Evolutionary conservation across 1,140 invertebrate genomes (phyloP).

Genomic region (Apolygus lucorum): DNA sequence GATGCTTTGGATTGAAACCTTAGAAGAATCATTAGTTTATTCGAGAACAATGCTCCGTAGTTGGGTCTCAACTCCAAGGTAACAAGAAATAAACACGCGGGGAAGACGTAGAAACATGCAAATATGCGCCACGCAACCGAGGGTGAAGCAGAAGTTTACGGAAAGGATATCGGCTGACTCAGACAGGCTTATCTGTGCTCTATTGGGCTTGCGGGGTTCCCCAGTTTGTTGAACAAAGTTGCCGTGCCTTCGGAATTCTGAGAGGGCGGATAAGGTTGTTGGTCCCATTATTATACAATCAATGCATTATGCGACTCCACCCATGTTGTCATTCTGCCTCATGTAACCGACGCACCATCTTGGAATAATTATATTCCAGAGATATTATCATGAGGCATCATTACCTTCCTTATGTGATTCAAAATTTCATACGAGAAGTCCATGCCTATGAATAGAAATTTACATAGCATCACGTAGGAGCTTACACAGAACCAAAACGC

Average conservation of each 20-base stretch:
- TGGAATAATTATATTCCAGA: too few relatives aligned
- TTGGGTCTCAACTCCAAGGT: background rate
- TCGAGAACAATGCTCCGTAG: background rate
- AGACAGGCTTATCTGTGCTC: background rate
- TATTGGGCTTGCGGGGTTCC: background rate
- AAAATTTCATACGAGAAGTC: too few relatives aligned
- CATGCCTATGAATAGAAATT: too few relatives aligned
- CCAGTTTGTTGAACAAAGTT: background rate
- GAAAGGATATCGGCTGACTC: background rate
- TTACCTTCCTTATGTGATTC: too few relatives aligned
- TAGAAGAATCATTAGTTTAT: constrained; percentile 17
- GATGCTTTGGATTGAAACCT: background rate
- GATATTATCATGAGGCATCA: too few relatives aligned
- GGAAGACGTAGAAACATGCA: background rate
- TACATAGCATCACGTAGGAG: too few relatives aligned
- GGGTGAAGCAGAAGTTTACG: background rate
- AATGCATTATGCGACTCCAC: too few relatives aligned
- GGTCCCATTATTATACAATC: too few relatives aligned
- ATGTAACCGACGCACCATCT: too few relatives aligned
- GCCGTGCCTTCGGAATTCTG: background rate
- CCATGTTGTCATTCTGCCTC: too few relatives aligned
- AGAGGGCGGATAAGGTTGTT: too few relatives aligned
- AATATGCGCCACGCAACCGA: background rate
- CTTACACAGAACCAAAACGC: too few relatives aligned
- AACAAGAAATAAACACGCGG: constrained; percentile 10